Evolutionary conservation across 2,888 invertebrate genomes (phyloP), one percentile per base, ranked within the genome.

Genomic region (Fragum whitleyi): DNA sequence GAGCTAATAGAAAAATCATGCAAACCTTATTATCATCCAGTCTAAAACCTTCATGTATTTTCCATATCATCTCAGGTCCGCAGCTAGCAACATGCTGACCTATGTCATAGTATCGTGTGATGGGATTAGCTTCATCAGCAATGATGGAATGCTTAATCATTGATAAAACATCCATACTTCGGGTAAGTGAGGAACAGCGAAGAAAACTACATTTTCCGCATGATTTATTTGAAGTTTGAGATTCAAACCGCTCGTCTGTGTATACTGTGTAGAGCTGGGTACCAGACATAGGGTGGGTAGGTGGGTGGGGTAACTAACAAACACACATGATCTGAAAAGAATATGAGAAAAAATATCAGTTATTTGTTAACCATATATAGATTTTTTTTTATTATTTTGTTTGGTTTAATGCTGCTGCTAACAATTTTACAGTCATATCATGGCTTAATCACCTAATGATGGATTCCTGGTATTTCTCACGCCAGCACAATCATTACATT

Each of bases 21-120:
- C n/a, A n/a, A n/a, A 98, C 98, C 97, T 97, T 97, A 89, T 97
- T 97, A 92, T 98, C 98, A 86, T 96, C 96, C 94, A 97, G 97
- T 89, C 97, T 95, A 92, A 96, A 96, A 0, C 97, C 98, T 89
- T 98, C 98, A 94, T 97, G 97, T 85, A 98, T 97, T 92, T 96
- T 96, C 98, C 98, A 98, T 65, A 97, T 96, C 87, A 97, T 95
- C 90, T 98, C 98, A 0, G 98, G 98, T 0, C 98, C 98, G 1
- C 96, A 97, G 78, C 96, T 96, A 76, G 96, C 96, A 73, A 95
- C 95, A 92, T 97, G 97, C 91, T 96, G 96, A 72, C 97, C 97
- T 86, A 98, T 96, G 89, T 97, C 97, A 94, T 97, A 98, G 94
- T 96, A 96, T 92, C 97, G 96, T 92, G 96, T 96, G 91, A 98